Conservation (phyloP, 2,797 vertebrate species). For the Melanotaenia boesemani region DNA sequence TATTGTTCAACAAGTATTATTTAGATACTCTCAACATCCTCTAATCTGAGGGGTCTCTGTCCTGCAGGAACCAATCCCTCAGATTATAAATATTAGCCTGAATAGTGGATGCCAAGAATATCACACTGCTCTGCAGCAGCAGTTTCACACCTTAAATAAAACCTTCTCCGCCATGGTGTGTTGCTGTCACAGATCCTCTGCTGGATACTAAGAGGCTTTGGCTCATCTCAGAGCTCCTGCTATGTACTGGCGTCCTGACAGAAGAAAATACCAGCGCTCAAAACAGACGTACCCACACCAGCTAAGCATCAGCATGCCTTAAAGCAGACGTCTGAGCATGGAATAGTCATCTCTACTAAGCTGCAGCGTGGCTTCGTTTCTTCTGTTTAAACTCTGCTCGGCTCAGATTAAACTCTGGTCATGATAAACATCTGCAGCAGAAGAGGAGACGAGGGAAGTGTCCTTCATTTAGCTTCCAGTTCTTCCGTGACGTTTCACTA, state of each 20-base stretch:
- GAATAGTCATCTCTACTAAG: not conserved
- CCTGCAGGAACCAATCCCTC: no score
- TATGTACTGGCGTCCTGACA: constrained; percentile 14
- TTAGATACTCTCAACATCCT: no score
- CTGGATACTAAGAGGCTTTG: not conserved
- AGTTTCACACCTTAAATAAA: no score
- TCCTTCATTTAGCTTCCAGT: not conserved
- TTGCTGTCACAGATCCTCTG: not conserved
- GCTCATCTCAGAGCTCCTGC: not conserved
- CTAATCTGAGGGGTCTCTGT: no score
- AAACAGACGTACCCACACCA: constrained; percentile 5
- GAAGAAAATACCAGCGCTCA: constrained; percentile 3
- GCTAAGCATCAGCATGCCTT: not conserved
- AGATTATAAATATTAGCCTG: no score
- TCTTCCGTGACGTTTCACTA: constrained; percentile 36
- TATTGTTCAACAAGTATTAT: no score
- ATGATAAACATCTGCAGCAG: constrained; percentile 55
- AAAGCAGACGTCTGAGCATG: constrained; percentile 53
- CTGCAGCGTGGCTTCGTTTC: constrained; percentile 9
- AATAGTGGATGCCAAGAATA: no score
- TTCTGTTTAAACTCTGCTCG: not conserved
- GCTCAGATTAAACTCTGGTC: constrained; percentile 24
- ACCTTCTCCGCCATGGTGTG: not conserved
- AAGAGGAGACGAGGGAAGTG: constrained; percentile 15
- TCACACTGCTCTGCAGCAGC: no score